These are phyloP conservation scores for Ginglymostoma cirratum DNA, from an alignment of 2,113 vertebrate species.

Conservation along the genomic window DNA sequence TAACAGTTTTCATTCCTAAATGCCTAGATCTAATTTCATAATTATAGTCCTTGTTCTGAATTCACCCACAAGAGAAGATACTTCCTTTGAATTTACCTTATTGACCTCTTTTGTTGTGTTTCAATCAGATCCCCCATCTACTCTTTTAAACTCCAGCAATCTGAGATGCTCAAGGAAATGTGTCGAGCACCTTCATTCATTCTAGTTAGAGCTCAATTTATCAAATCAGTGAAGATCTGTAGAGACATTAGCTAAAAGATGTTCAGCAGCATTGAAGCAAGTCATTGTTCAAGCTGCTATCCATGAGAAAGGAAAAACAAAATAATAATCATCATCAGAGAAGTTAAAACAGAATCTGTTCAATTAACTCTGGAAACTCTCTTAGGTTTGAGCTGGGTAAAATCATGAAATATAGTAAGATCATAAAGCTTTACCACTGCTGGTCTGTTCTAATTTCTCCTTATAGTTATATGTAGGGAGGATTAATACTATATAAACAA, in stretches of 20 bases:
- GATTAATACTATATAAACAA: background rate
- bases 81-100: too few species aligned
- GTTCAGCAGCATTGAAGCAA: background rate
- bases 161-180: background rate
- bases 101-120: background rate
- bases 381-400: background rate
- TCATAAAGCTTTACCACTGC: background rate
- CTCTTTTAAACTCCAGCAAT: too few species aligned
- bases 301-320: background rate
- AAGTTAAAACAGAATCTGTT: background rate
- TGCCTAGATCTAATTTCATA: background rate
- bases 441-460: background rate
- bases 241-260: background rate
- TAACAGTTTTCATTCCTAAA: background rate
- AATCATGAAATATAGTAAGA: background rate
- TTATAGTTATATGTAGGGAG: background rate
- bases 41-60: background rate
- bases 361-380: background rate
- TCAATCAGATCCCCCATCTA: background rate
- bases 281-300: background rate
- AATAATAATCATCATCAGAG: background rate
- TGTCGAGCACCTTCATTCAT: background rate
- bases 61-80: background rate
- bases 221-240: background rate
- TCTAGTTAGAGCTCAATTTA: background rate